Conservation (phyloP, 2,113 vertebrate species). For the Brachypodius melanocephalos region DNA sequence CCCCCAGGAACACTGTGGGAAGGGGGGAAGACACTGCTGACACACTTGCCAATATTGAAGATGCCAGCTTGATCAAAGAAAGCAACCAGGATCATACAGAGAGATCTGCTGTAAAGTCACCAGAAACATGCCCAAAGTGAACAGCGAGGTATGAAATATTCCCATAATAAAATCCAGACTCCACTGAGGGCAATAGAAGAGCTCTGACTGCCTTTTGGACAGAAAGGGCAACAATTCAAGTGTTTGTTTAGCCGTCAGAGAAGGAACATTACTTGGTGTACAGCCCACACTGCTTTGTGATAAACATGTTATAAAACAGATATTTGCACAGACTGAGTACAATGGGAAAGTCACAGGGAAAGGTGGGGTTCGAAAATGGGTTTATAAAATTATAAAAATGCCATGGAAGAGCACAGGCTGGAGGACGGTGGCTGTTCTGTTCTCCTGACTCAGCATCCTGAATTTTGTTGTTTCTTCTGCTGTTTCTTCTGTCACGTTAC, state of each 20-base stretch:
- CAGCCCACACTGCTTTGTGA: neutral
- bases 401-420: neutral
- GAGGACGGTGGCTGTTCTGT: neutral
- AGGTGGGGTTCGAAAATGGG: neutral
- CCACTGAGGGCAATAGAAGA: neutral
- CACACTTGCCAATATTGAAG: fast-evolving
- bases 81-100: neutral
- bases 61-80: neutral
- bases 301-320: conserved; percentile 30
- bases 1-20: neutral
- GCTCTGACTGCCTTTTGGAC: neutral
- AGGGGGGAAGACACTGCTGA: neutral
- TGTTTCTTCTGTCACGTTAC: neutral
- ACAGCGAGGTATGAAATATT: neutral
- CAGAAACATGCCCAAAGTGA: neutral
- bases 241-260: conserved; percentile 4
- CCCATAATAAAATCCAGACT: neutral
- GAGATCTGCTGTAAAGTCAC: neutral
- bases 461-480: neutral
- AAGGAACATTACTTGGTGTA: conserved; percentile 1
- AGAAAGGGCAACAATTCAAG: neutral
- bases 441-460: neutral
- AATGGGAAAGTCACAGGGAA: neutral
- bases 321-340: neutral
- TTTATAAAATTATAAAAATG: neutral